Evolutionary conservation across 2,113 vertebrate genomes (phyloP).

Genomic region (Cavia aperea): DNA sequence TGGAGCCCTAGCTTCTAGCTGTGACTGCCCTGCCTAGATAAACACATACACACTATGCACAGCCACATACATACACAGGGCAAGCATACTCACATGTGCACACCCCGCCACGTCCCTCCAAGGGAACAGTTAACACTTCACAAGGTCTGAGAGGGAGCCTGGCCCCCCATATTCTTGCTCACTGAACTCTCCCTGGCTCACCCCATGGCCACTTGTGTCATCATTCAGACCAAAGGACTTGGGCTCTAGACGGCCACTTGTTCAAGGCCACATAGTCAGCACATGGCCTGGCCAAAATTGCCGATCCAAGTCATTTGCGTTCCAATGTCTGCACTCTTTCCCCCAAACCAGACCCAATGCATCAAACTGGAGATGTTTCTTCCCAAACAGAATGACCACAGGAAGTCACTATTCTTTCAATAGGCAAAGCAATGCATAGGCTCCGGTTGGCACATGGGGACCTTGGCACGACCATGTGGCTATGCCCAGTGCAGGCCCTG

Average conservation of each 20-base stretch:
- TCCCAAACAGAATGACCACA: neutral
- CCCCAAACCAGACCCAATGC: neutral
- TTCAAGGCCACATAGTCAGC: neutral
- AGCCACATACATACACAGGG: no score
- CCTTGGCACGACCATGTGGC: rapidly evolving
- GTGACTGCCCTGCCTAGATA: neutral
- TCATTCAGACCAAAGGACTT: neutral
- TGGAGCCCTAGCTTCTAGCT: neutral
- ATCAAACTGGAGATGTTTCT: neutral
- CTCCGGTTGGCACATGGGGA: neutral
- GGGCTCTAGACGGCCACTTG: neutral
- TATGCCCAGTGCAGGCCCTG: rapidly evolving
- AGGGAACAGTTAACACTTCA: neutral
- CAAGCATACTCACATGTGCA: neutral
- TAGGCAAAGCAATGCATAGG: neutral
- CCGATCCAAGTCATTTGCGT: neutral
- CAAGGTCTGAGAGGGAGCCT: rapidly evolving
- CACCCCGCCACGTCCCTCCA: neutral
- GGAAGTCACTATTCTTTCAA: neutral
- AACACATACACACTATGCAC: neutral
- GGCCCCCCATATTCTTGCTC: neutral
- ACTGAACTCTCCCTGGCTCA: rapidly evolving
- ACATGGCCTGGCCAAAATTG: neutral
- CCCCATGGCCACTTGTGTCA: neutral
- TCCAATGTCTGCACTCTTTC: neutral